Conservation (phyloP, 2,113 vertebrate species). For the Trematomus loennbergii region DNA sequence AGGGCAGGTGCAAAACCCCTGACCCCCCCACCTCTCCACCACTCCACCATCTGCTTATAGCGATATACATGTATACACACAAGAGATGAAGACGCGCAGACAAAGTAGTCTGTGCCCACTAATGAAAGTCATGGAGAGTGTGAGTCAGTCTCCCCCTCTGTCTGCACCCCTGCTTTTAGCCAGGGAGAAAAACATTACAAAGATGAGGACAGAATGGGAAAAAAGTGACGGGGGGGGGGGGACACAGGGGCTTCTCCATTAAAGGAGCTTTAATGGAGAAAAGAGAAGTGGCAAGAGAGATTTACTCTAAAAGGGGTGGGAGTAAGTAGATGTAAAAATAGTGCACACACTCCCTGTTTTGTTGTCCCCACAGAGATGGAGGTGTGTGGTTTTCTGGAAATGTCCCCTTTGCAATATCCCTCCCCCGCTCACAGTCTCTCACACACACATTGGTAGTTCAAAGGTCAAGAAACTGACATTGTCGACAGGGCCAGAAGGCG, state of each 20-base stretch:
- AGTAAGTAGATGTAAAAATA: constrained; percentile 12
- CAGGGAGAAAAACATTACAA: constrained; percentile 5
- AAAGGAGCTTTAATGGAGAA: constrained; percentile 9
- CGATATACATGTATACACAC: constrained; percentile 45
- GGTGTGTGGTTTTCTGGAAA: constrained; percentile 23
- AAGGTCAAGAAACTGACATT: constrained; percentile 60
- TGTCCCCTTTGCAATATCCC: background rate
- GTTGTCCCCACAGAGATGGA: background rate
- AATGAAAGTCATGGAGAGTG: constrained; percentile 56
- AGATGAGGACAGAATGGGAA: constrained; percentile 16
- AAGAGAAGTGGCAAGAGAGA: constrained; percentile 9
- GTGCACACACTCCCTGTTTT: background rate
- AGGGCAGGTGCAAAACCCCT: constrained; percentile 88
- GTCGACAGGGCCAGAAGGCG: constrained; percentile 21
- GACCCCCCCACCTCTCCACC: constrained; percentile 78
- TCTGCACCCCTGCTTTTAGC: constrained; percentile 41
- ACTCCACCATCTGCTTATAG: constrained; percentile 76
- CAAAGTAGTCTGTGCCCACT: constrained; percentile 46
- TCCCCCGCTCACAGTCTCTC: background rate
- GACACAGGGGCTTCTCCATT: background rate
- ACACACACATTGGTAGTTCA: constrained; percentile 42
- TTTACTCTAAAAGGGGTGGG: constrained; percentile 2
- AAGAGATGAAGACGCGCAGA: constrained; percentile 40
- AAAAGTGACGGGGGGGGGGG: background rate
- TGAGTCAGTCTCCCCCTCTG: constrained; percentile 51